phyloP scores from a whole-genome alignment of 1,140 invertebrate genomes.

The Drosophila varians region DNA sequence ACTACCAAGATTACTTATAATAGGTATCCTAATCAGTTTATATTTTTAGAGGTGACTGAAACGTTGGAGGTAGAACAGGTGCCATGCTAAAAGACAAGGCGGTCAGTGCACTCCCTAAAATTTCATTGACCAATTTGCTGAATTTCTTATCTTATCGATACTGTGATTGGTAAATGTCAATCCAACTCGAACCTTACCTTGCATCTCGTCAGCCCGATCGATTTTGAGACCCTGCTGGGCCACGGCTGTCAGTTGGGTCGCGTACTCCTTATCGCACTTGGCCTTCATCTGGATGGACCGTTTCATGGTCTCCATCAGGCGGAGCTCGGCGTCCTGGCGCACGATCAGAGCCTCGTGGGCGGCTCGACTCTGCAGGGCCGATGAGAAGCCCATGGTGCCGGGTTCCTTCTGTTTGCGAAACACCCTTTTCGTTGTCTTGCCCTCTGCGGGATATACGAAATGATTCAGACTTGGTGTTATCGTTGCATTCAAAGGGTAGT shows the following conservation, averaged over 20 bases:
- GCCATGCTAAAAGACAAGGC: neutral
- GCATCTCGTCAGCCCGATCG: slow-evolving; percentile 90
- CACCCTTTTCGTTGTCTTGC: slow-evolving; percentile 23
- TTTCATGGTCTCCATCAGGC: slow-evolving; percentile 94
- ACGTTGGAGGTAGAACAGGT: neutral
- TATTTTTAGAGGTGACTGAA: neutral
- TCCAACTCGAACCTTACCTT: slow-evolving; percentile 85
- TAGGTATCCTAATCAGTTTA: too few relatives aligned
- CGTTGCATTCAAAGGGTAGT: slow-evolving; percentile 4
- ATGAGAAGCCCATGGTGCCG: slow-evolving; percentile 91
- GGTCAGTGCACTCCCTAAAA: neutral
- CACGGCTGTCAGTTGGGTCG: slow-evolving; percentile 90
- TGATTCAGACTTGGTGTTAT: slow-evolving; percentile 37
- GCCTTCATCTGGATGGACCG: slow-evolving; percentile 92
- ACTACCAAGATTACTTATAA: too few relatives aligned
- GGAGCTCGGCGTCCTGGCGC: slow-evolving; percentile 95
- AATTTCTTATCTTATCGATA: neutral
- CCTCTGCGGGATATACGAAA: slow-evolving; percentile 17
- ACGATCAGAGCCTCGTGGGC: slow-evolving; percentile 93
- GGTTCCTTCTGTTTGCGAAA: slow-evolving; percentile 15
- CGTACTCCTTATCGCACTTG: slow-evolving; percentile 96
- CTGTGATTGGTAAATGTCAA: neutral
- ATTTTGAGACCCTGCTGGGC: slow-evolving; percentile 92
- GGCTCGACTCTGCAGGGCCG: slow-evolving; percentile 90
- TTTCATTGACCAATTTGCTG: slow-evolving; percentile 27